These are phyloP conservation scores for Yoshiicerus persimilis DNA, from an alignment of 1,140 invertebrate genomes.

Conservation along the genomic window DNA sequence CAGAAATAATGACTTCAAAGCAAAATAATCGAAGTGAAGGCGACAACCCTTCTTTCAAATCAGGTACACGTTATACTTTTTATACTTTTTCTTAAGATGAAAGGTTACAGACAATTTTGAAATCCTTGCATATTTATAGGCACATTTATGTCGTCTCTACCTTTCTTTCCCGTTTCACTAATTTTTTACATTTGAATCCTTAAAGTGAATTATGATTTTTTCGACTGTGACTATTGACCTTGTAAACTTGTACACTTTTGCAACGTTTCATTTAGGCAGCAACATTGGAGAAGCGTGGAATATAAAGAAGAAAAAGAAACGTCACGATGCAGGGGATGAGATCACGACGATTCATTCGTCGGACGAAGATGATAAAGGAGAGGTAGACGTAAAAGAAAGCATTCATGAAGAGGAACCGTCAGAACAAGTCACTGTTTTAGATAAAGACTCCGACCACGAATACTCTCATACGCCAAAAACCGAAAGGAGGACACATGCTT, in stretches of 20 bases:
- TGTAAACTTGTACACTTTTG: too few relatives aligned
- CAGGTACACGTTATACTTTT: background rate
- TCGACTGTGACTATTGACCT: too few relatives aligned
- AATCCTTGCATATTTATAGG: too few relatives aligned
- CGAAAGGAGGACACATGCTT: background rate
- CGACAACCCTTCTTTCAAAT: background rate
- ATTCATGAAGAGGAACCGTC: background rate
- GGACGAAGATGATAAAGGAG: background rate
- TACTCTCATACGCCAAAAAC: background rate
- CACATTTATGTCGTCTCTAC: too few relatives aligned
- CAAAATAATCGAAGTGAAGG: background rate
- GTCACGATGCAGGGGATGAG: background rate
- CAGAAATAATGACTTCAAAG: background rate
- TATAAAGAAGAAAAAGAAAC: background rate
- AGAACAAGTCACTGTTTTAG: too few relatives aligned
- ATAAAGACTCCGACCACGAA: background rate
- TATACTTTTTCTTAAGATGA: background rate
- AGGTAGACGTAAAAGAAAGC: background rate
- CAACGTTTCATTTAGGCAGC: too few relatives aligned
- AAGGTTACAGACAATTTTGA: too few relatives aligned
- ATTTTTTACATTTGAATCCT: too few relatives aligned
- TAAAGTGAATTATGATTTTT: too few relatives aligned
- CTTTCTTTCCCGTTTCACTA: too few relatives aligned
- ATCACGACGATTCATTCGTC: background rate
- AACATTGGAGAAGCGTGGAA: background rate